Evolutionary conservation across 2,888 invertebrate species (phyloP).

Genomic region (Harpalus rubripes): DNA sequence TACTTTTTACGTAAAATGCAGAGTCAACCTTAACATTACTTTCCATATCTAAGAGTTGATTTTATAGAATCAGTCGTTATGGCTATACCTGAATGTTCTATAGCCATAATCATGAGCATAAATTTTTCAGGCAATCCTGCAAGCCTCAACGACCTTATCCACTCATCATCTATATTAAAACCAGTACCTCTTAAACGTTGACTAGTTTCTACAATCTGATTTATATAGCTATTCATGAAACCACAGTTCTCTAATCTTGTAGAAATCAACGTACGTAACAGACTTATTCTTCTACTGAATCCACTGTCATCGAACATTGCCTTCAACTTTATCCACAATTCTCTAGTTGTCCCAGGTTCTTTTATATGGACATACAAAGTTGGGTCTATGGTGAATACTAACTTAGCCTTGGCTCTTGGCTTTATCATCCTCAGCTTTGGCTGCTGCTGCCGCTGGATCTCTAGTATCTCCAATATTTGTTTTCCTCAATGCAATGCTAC

Average conservation of each 20-base stretch:
- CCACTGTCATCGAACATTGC: conserved; percentile 70
- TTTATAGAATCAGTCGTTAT: conserved; percentile 69
- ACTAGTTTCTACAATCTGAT: conserved; percentile 69
- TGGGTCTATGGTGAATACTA: conserved; percentile 69
- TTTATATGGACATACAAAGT: conserved; percentile 71
- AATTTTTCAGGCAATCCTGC: conserved; percentile 68
- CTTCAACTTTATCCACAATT: conserved; percentile 70
- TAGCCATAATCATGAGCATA: neutral
- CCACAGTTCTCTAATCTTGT: conserved; percentile 67
- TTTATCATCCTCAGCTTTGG: conserved; percentile 63
- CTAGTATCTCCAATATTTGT: too few species aligned
- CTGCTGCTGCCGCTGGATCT: neutral
- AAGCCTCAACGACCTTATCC: conserved; percentile 69
- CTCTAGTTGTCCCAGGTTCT: conserved; percentile 68
- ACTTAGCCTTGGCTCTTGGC: conserved; percentile 68
- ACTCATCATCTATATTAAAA: conserved; percentile 70
- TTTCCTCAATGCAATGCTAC: too few species aligned
- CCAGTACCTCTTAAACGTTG: conserved; percentile 69
- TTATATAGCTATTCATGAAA: conserved; percentile 69
- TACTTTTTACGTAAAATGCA: conserved; percentile 1
- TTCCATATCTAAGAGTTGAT: conserved; percentile 66
- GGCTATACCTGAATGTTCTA: conserved; percentile 62
- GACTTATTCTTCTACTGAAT: conserved; percentile 69
- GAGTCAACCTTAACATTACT: neutral
- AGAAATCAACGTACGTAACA: conserved; percentile 69